A percentile compares a stretch with the other conserved stretches of the same genome.
phyloP scores from a whole-genome alignment of 2,113 vertebrate species.

The Toxotes jaculatrix region DNA sequence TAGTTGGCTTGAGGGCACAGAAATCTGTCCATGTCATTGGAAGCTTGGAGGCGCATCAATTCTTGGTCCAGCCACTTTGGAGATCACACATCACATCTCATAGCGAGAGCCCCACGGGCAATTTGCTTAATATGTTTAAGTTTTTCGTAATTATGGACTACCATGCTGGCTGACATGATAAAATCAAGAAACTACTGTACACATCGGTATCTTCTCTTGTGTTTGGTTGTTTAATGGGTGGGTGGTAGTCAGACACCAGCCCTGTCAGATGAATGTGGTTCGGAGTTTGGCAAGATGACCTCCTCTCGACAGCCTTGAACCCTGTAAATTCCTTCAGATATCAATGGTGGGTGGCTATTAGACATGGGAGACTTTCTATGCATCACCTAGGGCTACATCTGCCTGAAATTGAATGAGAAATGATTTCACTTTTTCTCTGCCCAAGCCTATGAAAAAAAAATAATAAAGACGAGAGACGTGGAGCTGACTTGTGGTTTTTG shows the following conservation, averaged over 20 bases:
- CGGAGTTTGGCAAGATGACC: slow-evolving; percentile 82
- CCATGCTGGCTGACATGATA: slow-evolving; percentile 78
- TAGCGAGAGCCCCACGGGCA: slow-evolving; percentile 63
- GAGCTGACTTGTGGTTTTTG: slow-evolving; percentile 79
- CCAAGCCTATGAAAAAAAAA: slow-evolving; percentile 56
- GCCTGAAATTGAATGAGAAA: slow-evolving; percentile 82
- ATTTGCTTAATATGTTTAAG: slow-evolving; percentile 82
- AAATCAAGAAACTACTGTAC: slow-evolving; percentile 79
- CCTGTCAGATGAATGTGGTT: slow-evolving; percentile 83
- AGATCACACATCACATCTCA: slow-evolving; percentile 78
- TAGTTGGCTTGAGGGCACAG: slow-evolving; percentile 78
- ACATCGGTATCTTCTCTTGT: slow-evolving; percentile 61
- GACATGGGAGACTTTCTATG: slow-evolving; percentile 83
- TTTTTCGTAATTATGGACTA: slow-evolving; percentile 85
- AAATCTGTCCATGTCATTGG: slow-evolving; percentile 83
- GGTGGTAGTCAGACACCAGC: slow-evolving; percentile 82
- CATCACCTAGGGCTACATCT: slow-evolving; percentile 85
- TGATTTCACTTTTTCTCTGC: slow-evolving; percentile 77
- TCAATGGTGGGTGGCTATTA: slow-evolving; percentile 86
- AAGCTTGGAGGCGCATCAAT: slow-evolving; percentile 83
- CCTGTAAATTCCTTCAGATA: slow-evolving; percentile 85
- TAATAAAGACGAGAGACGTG: slow-evolving; percentile 64
- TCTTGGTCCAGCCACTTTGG: slow-evolving; percentile 81
- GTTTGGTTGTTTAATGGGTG: slow-evolving; percentile 77
- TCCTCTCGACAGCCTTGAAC: slow-evolving; percentile 83